Conservation (phyloP, 2,797 vertebrate genomes). For the Cossypha dichroa region DNA sequence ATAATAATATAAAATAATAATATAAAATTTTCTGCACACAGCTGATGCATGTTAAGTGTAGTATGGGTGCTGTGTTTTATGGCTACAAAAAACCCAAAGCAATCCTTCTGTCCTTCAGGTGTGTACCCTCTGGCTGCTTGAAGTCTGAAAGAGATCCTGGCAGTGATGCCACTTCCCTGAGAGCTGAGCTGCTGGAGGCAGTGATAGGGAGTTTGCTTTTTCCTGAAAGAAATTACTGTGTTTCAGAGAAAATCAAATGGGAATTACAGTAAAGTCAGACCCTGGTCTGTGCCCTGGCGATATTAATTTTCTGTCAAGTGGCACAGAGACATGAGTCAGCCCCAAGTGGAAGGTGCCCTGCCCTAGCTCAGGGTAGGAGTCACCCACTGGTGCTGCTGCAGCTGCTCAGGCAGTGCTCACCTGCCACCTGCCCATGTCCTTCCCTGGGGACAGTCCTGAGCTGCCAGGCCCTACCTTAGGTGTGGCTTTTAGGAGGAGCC, state of each 20-base stretch:
- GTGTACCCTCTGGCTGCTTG: neutral
- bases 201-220: neutral
- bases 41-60: neutral
- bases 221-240: neutral
- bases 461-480: neutral
- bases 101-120: neutral
- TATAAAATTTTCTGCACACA: neutral
- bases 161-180: neutral
- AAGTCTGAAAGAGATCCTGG: neutral
- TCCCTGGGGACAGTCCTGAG: neutral
- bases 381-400: neutral
- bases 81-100: neutral
- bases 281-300: neutral
- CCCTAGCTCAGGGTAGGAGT: neutral
- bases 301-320: neutral
- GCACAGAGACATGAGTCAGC: neutral
- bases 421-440: accelerated
- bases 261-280: neutral
- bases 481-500: accelerated
- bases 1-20: neutral
- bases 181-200: neutral
- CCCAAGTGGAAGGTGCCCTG: neutral
- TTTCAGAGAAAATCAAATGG: neutral
- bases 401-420: neutral
- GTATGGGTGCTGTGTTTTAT: neutral